Conservation (phyloP, 1,140 invertebrate species). For the Carcinoscorpius rotundicauda region DNA sequence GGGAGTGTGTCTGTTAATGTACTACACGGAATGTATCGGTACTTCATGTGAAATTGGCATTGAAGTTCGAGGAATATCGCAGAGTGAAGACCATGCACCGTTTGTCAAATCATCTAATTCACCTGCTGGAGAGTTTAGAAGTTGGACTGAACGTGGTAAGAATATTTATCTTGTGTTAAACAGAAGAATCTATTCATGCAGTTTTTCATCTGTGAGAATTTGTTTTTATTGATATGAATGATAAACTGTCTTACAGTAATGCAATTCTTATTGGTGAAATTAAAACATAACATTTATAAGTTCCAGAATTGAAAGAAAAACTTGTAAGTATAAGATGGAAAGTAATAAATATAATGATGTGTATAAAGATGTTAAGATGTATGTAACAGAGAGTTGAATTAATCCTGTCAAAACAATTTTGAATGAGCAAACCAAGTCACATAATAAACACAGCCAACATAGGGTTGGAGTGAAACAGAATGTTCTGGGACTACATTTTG, state of each 20-base stretch:
- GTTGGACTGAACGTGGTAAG: slow-evolving; percentile 5
- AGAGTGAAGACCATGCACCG: background rate
- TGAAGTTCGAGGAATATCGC: slow-evolving; percentile 1
- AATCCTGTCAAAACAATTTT: too few species aligned
- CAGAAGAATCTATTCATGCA: background rate
- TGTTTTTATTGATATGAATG: background rate
- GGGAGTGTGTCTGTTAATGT: slow-evolving; percentile 78
- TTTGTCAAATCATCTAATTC: slow-evolving; percentile 9
- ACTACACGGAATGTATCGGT: slow-evolving; percentile 68
- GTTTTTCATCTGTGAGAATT: background rate
- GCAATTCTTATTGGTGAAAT: too few species aligned
- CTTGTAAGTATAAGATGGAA: too few species aligned
- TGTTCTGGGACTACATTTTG: too few species aligned
- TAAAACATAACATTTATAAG: background rate
- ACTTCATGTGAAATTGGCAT: slow-evolving; percentile 10
- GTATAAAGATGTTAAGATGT: too few species aligned
- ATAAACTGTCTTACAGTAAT: background rate
- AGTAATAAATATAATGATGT: too few species aligned
- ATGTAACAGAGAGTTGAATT: too few species aligned
- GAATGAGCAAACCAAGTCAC: too few species aligned
- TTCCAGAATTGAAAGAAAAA: too few species aligned
- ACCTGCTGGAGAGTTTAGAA: slow-evolving; percentile 12
- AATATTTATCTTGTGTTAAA: slow-evolving; percentile 4
- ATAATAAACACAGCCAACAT: too few species aligned
- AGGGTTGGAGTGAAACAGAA: too few species aligned